Evolutionary conservation across 2,888 invertebrate genomes (phyloP), one percentile per base, ranked within the genome.

Genomic region (Oscheius myriophilus): DNA sequence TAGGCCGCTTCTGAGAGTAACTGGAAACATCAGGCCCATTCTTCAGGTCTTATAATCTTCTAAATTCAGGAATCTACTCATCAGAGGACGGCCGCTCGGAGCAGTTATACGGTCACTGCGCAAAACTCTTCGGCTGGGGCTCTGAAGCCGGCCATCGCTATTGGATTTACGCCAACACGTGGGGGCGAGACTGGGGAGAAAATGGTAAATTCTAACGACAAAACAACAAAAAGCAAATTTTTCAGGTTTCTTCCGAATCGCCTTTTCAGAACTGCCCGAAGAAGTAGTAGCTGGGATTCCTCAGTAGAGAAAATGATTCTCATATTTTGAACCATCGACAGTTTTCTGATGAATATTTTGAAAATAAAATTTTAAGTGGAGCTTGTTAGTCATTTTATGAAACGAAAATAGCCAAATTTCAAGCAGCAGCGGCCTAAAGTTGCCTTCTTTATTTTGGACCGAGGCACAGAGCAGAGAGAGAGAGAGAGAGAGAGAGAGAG

Each of bases 51-150:
- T 4, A 53, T 18, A 53, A 53, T 3, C 3, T 21, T 9, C 18
- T 45, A 7, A 39, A 25, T 78, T 41, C 33, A 80, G 80, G 80
- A 18, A 81, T 80, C 25, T 80, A 80, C 54, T 66, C 69, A 21
- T 52, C 72, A 12, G 42, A 70, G 33, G 76, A 76, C 1, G 59
- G 66, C 11, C 52, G 72, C 14, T 72, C 76, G 11, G 67, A 70
- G 23, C 66, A 71, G 18, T 67, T 81, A 11, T 81, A 82, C 49
- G 81, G 81, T 2, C 81, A 81, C 55, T 81, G 81, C 49, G 79
- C 74, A 1, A 80, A 76, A 46, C 66, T 81, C 26, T 64, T 81
- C 26, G 81, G 81, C 14, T 80, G 78, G 79, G 81, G 79, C n/a
- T 72, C 58, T 46, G 79, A 78, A 18, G 65, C 65, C 16, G 74